Evolutionary conservation across 2,888 invertebrate genomes (phyloP).

Genomic region (Coelogynopora nodosa): DNA sequence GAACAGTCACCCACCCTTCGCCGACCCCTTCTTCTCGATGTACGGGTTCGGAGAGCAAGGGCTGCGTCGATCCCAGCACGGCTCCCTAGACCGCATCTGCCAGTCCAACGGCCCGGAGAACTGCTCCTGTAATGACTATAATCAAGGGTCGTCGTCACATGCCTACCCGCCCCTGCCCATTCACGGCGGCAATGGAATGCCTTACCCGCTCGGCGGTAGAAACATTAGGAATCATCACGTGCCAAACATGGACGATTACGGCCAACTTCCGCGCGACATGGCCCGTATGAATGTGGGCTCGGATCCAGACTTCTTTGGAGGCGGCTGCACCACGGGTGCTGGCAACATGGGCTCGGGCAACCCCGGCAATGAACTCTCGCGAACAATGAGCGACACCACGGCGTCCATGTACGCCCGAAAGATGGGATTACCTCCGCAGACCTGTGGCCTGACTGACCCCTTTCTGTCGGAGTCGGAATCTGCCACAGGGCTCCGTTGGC

Average conservation of each 20-base stretch:
- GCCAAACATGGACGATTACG: not conserved
- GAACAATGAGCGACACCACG: slow-evolving; percentile 11
- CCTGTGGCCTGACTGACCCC: not conserved
- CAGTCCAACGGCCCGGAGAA: not conserved
- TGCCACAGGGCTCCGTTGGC: not conserved
- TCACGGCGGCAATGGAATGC: not conserved
- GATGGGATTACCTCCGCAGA: not conserved
- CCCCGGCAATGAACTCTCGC: not conserved
- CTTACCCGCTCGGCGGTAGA: not conserved
- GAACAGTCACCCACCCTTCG: slow-evolving; percentile 20
- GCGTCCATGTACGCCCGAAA: not conserved
- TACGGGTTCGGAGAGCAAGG: not conserved
- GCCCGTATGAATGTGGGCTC: not conserved
- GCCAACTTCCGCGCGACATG: not conserved
- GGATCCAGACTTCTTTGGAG: not conserved
- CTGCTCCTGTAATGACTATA: not conserved
- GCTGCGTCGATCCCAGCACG: not conserved
- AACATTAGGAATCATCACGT: not conserved
- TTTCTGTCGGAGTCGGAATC: not conserved
- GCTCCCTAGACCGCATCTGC: not conserved
- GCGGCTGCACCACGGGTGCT: not conserved
- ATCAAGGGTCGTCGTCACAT: not conserved
- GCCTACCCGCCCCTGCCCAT: not conserved
- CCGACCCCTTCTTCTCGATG: slow-evolving; percentile 6
- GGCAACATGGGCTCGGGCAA: not conserved